Percentiles rank a stretch among this genome's conserved stretches.
These are phyloP conservation scores for Cosmopolites sordidus DNA, from an alignment of 2,888 invertebrate genomes.

Conservation along the genomic window DNA sequence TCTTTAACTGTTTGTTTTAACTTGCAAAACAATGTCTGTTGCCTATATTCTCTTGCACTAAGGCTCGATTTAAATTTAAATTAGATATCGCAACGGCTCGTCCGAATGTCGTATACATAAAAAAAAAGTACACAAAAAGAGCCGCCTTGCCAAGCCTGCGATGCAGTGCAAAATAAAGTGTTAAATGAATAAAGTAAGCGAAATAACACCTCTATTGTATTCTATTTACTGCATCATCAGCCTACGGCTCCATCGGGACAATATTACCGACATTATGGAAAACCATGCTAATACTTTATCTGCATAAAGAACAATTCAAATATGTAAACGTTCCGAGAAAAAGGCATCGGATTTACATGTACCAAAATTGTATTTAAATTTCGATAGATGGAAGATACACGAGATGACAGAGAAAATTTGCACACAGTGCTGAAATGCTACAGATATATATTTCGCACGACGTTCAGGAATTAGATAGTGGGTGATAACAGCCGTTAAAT, in stretches of 20 bases:
- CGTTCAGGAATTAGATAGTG: constrained; percentile 1
- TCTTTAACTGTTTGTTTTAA: too few relatives aligned
- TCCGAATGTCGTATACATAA: not conserved
- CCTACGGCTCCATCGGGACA: constrained; percentile 29
- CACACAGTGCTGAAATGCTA: constrained; percentile 33
- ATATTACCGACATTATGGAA: constrained; percentile 43
- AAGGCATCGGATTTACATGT: constrained; percentile 39
- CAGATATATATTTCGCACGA: constrained; percentile 21
- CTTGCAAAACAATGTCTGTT: too few relatives aligned
- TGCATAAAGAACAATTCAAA: constrained; percentile 41
- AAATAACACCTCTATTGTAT: constrained; percentile 42
- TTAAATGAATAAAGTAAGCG: constrained; percentile 6
- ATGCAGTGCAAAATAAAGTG: constrained; percentile 2
- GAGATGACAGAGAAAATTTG: constrained; percentile 36
- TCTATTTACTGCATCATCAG: constrained; percentile 20
- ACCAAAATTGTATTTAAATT: constrained; percentile 47
- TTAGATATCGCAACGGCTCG: not conserved
- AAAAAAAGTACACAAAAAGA: not conserved
- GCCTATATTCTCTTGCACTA: too few relatives aligned
- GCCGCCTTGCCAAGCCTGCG: not conserved
- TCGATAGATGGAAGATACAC: constrained; percentile 36
- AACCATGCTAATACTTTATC: constrained; percentile 35
- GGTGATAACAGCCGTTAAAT: constrained; percentile 1
- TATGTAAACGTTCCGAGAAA: constrained; percentile 35
- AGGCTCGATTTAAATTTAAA: not conserved